phyloP scores from a whole-genome alignment of 2,797 vertebrate genomes.

The Syngnathus rostellatus region DNA sequence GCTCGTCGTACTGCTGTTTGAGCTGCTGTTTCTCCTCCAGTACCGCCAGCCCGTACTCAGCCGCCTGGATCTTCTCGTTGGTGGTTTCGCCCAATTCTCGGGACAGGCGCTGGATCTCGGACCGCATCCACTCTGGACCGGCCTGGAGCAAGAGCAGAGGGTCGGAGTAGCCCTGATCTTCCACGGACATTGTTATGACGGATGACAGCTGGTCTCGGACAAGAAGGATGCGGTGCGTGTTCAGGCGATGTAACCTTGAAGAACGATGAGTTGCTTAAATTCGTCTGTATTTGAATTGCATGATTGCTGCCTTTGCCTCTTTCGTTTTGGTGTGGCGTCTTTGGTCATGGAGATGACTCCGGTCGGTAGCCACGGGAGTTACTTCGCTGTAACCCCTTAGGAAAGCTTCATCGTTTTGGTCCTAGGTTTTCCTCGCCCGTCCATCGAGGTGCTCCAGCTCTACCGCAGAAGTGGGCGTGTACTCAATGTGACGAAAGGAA shows the following conservation, averaged over 20 bases:
- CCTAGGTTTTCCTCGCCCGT: slow-evolving; percentile 31
- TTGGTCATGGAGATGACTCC: slow-evolving; percentile 49
- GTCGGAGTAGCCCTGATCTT: slow-evolving; percentile 75
- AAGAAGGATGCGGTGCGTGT: slow-evolving; percentile 43
- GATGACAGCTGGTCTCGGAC: slow-evolving; percentile 36
- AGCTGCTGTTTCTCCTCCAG: slow-evolving; percentile 97
- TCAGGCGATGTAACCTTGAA: slow-evolving; percentile 61
- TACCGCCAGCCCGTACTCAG: slow-evolving; percentile 92
- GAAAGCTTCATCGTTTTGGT: slow-evolving; percentile 45
- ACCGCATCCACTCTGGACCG: slow-evolving; percentile 80
- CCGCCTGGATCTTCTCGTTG: slow-evolving; percentile 96
- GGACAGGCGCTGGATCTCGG: slow-evolving; percentile 82
- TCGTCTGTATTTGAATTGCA: slow-evolving; percentile 64
- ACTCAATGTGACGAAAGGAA: not conserved
- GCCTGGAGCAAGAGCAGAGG: slow-evolving; percentile 74
- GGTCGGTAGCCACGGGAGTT: slow-evolving; percentile 33
- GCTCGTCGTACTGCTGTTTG: slow-evolving; percentile 88
- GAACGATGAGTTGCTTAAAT: slow-evolving; percentile 51
- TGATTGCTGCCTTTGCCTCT: slow-evolving; percentile 48
- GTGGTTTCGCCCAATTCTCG: slow-evolving; percentile 90
- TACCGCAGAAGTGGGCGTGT: slow-evolving; percentile 16
- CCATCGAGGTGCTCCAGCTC: slow-evolving; percentile 47
- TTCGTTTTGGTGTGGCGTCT: slow-evolving; percentile 32
- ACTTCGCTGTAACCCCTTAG: slow-evolving; percentile 19
- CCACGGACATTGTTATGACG: slow-evolving; percentile 69